These are phyloP conservation scores for Eupeodes latifasciatus DNA, from an alignment of 2,888 invertebrate species.

Conservation along the genomic window DNA sequence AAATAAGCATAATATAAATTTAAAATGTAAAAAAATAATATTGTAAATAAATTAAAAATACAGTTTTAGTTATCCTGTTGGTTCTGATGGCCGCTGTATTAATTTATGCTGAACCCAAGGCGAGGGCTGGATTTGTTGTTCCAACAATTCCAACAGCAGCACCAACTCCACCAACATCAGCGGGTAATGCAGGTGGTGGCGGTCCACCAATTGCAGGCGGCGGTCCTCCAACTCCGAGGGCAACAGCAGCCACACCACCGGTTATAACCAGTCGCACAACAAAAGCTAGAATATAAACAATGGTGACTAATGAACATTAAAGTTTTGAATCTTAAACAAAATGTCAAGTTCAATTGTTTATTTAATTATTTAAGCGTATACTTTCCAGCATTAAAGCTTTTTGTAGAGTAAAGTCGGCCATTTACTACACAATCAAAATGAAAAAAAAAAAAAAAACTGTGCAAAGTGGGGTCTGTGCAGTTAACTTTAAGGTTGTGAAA, in stretches of 20 bases:
- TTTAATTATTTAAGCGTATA: too few species aligned
- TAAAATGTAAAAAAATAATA: neutral
- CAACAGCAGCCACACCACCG: conserved; percentile 18
- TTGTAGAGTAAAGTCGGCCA: too few species aligned
- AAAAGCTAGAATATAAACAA: too few species aligned
- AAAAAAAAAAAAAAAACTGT: too few species aligned
- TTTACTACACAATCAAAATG: too few species aligned
- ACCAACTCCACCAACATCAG: conserved; percentile 35
- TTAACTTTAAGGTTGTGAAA: too few species aligned
- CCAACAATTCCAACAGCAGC: conserved; percentile 35
- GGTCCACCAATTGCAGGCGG: conserved; percentile 8
- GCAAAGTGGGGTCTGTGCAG: too few species aligned
- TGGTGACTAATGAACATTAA: too few species aligned
- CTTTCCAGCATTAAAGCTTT: too few species aligned
- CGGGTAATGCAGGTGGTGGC: neutral
- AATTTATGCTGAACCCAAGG: conserved; percentile 9
- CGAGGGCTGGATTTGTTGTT: neutral
- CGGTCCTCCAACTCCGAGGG: conserved; percentile 26
- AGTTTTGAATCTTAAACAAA: too few species aligned
- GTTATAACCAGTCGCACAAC: conserved; percentile 4
- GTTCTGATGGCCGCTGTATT: conserved; percentile 11
- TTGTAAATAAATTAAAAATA: neutral
- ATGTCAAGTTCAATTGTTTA: too few species aligned
- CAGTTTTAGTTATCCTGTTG: conserved; percentile 11
- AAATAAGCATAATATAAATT: neutral